These are phyloP conservation scores for Cherax quadricarinatus DNA, from an alignment of 1,140 invertebrate genomes.

Conservation along the genomic window DNA sequence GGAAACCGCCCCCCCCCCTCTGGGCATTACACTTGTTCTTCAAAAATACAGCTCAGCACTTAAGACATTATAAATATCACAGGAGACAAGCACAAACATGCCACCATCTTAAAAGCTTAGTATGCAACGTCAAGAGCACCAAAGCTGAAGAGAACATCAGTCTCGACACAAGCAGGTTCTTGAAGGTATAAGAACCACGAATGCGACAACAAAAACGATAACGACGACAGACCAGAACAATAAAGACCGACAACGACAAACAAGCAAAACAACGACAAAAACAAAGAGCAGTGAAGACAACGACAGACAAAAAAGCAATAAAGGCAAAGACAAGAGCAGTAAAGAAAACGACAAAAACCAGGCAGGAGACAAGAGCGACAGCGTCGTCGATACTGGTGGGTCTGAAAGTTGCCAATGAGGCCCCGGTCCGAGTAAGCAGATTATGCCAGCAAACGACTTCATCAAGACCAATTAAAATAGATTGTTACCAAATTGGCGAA, in stretches of 20 bases:
- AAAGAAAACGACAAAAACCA: neutral
- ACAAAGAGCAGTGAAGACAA: neutral
- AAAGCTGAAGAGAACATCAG: no score
- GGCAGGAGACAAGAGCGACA: neutral
- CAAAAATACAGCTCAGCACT: no score
- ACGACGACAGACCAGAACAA: neutral
- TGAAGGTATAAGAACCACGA: no score
- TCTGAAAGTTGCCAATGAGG: neutral
- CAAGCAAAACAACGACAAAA: neutral
- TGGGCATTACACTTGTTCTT: no score
- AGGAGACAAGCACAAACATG: no score
- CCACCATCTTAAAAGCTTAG: no score
- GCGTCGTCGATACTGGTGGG: no score
- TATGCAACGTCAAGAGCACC: no score
- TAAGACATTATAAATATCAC: no score
- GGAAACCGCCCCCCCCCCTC: no score
- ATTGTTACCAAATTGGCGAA: conserved; percentile 12
- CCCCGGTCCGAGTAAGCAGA: neutral
- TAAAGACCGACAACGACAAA: neutral
- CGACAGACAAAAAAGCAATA: neutral
- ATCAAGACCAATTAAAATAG: conserved; percentile 17
- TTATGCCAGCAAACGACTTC: conserved; percentile 5
- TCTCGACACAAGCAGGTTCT: no score
- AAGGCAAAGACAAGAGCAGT: neutral
- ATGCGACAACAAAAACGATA: no score